Evolutionary conservation across 2,888 invertebrate species (phyloP).

Genomic region (Cryptosula pallasiana): DNA sequence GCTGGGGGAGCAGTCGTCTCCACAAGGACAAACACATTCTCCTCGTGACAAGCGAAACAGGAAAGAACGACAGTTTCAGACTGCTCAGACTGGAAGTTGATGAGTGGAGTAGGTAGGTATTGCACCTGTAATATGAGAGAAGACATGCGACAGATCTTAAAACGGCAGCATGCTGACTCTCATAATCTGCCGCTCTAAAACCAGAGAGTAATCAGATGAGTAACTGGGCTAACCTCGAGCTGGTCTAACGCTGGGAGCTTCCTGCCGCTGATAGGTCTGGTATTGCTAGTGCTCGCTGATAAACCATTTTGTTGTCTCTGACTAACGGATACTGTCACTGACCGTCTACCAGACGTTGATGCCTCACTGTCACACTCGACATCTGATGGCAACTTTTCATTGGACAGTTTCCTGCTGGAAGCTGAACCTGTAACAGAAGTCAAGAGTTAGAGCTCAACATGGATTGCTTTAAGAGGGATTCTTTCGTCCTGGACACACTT

Average conservation of each 20-base stretch:
- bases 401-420: background rate
- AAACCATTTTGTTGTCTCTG: no score
- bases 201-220: no score
- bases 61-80: conserved; percentile 58
- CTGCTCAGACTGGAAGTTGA: conserved; percentile 38
- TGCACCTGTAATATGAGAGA: conserved; percentile 1
- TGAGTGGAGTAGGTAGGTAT: conserved; percentile 19
- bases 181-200: no score
- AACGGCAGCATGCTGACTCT: no score
- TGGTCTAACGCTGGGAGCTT: background rate
- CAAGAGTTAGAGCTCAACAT: no score
- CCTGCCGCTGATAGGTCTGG: background rate
- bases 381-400: background rate
- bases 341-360: background rate
- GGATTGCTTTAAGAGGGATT: no score
- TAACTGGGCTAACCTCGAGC: background rate
- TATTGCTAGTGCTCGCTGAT: background rate
- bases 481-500: no score
- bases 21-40: conserved; percentile 61
- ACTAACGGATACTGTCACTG: no score
- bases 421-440: no score
- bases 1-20: conserved; percentile 62
- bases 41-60: conserved; percentile 59
- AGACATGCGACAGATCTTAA: no score
- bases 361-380: background rate